Base-by-base conservation (phyloP, 1,140 invertebrate genomes). In the Chrysomallon squamiferum region DNA sequence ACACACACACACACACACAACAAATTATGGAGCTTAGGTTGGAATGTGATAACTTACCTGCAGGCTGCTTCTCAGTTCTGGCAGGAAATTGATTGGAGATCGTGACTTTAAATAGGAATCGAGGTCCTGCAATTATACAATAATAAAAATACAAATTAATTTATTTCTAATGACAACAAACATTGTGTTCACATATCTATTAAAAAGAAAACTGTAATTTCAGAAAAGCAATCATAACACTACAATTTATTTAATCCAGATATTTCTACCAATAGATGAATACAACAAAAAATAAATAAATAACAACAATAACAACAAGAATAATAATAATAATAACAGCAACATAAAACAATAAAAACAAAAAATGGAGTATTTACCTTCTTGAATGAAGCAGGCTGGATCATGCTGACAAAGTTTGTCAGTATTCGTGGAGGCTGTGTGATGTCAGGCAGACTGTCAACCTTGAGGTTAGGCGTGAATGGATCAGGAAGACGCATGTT, bases 401-500 rank as follows among this genome's bases (percentile, higher is more conserved):
- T 97, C 79, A 94, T 91, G 1, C 90, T 89, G 0, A 92, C 89
- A 78, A 95, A 96, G 81, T 97, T 97, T 20, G 94, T 92, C 4
- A 95, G 92, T 27, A 97, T 94, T 54, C 95, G 89, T 2, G 97
- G 97, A 0, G 95, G 86, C 64, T 87, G 83, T 9, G 91, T 88
- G 72, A 97, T 91, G 69, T 91, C 96, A 29, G 93, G 90, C 9
- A 99, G 87, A 87, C 96, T 91, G 77, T 99, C 97, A 7, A 99
- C 95, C 71, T 82, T 84, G 25, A 84, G 70, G 83, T 98, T 98
- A 0, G 95, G 95, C 29, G 95, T 98, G 83, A 99, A 98, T 0
- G 97, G 97, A 89, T 99, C 97, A 0, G 97, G 97, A 50, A 99
- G 87, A 13, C 96, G 88, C 96, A 99, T 99, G 74, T 96, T 97